Conservation (phyloP, 2,888 invertebrate genomes). For the Teleiodes luculella region DNA sequence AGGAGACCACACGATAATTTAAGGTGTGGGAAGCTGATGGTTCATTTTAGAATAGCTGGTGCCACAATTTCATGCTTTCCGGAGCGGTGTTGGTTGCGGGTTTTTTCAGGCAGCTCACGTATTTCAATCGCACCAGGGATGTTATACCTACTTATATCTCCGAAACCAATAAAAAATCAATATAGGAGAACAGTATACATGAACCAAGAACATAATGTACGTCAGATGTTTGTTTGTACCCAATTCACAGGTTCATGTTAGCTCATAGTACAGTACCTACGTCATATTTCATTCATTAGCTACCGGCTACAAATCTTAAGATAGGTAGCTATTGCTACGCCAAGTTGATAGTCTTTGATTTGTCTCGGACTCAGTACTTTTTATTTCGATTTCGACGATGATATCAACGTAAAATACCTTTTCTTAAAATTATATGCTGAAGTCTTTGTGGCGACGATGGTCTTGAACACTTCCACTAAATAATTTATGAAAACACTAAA, state of each 20-base stretch:
- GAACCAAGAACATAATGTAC: not conserved
- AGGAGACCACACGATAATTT: conserved; percentile 4
- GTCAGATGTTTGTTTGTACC: not conserved
- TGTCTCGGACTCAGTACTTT: no score
- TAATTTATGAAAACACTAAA: no score
- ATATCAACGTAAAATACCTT: no score
- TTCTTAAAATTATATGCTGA: no score
- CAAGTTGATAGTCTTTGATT: no score
- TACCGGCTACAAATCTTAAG: no score
- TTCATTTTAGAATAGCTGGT: conserved; percentile 15
- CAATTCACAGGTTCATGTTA: not conserved
- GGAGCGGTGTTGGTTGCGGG: conserved; percentile 25
- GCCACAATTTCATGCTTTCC: conserved; percentile 21
- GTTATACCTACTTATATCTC: conserved; percentile 15
- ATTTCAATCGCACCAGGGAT: conserved; percentile 60
- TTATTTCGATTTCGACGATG: no score
- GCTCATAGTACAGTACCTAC: no score
- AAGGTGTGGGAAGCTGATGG: conserved; percentile 1
- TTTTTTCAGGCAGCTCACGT: conserved; percentile 57
- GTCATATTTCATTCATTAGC: not conserved
- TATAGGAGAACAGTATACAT: not conserved
- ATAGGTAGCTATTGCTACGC: no score
- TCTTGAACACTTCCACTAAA: no score
- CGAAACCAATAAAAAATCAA: conserved; percentile 16
- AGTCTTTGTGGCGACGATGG: no score